Evolutionary conservation across 2,888 invertebrate species (phyloP), one percentile per base, ranked within the genome.

Genomic region (Camponotus fellah): DNA sequence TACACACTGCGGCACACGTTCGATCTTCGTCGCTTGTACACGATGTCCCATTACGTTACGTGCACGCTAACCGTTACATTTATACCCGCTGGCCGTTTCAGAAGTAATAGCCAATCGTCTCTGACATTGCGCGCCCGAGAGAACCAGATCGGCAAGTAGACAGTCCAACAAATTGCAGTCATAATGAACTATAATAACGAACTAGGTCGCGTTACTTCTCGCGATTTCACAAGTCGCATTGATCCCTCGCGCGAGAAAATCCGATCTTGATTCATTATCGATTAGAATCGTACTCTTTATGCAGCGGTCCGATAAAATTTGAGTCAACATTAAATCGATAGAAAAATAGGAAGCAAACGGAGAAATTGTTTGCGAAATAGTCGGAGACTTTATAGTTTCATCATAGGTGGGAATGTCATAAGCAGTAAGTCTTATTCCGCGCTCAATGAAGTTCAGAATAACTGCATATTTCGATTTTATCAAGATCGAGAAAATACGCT

Each of bases 31-130:
- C 84, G 77, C 77, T 62, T 87, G 82, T 85, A 84, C 62, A 66
- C 56, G 75, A 75, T 88, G 88, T 88, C 90, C 66, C 87, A 71
- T 89, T 88, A 83, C 82, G 85, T 90, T 89, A 89, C 83, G 83
- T 74, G 82, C 86, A 68, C 86, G 71, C 87, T 90, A 86, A 84
- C 82, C 87, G 84, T 89, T 86, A 83, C 84, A 82, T 85, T 86
- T 86, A 89, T 87, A 85, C 84, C 62, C 64, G 81, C 76, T 65
- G 84, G 68, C 65, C 65, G 72, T 64, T 26, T 66, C 43, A 68
- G 65, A 68, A 49, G 69, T 85, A 80, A 82, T 84, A 74, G 80
- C 83, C 82, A 71, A 87, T 87, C 84, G 82, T 53, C 69, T 74
- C 69, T 56, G 68, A 62, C 72, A 69, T 76, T 34, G 64, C 79